These are phyloP conservation scores for Oophaga pumilio DNA, from an alignment of 2,113 vertebrate genomes.

Conservation along the genomic window DNA sequence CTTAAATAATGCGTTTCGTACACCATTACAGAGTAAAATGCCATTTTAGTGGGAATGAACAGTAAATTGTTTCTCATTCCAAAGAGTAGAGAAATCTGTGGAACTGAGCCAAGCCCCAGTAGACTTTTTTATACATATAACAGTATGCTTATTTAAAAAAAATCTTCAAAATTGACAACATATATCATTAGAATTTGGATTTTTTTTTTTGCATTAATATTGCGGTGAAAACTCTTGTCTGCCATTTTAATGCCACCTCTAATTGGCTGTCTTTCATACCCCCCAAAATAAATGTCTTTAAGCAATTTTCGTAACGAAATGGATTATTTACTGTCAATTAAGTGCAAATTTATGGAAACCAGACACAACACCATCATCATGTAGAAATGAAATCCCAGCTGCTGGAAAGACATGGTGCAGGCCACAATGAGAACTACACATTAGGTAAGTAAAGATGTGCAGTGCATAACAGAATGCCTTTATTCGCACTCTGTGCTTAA, in stretches of 20 bases:
- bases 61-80: neutral
- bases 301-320: slow-evolving; percentile 70
- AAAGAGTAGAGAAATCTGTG: neutral
- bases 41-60: neutral
- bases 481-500: slow-evolving; percentile 84
- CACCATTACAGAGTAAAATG: neutral
- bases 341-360: slow-evolving; percentile 78
- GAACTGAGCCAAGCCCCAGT: neutral
- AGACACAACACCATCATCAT: slow-evolving; percentile 41
- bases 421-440: slow-evolving; percentile 74
- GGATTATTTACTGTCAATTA: slow-evolving; percentile 76
- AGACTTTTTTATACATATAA: neutral
- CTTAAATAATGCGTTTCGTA: neutral
- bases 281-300: slow-evolving; percentile 57
- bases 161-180: neutral
- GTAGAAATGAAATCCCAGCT: slow-evolving; percentile 76
- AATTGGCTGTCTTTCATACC: slow-evolving; percentile 44
- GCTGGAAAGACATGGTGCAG: slow-evolving; percentile 73
- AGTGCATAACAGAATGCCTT: slow-evolving; percentile 78
- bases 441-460: slow-evolving; percentile 77
- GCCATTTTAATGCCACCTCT: slow-evolving; percentile 26
- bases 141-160: neutral
- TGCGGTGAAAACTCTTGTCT: slow-evolving; percentile 3
- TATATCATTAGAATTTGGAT: neutral
- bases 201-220: slow-evolving; percentile 11